Base-by-base conservation (phyloP, 2,888 invertebrate species). In the Ornithoptera priamus region DNA sequence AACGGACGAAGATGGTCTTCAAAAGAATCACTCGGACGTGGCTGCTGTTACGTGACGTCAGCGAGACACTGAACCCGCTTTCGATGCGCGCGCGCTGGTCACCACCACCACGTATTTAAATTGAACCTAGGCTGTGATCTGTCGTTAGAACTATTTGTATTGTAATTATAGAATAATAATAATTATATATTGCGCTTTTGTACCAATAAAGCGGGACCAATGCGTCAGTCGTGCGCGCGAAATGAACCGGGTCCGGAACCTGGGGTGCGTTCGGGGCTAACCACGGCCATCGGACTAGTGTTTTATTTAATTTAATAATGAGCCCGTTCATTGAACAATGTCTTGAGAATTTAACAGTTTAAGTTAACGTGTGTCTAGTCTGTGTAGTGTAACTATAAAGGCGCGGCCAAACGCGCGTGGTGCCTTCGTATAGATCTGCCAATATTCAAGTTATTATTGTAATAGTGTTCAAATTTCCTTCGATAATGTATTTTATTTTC, bases 81-180 rank as follows among this genome's bases (percentile, higher is more conserved):
- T 57, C 70, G 65, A 15, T 46, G 42, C 20, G 72, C 72, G 70
- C 63, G 22, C n/a, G 46, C 65, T 36, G 42, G 67, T 77, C 80
- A 81, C 85, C 84, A 84, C 82, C 80, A 84, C 83, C 80, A 80
- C 75, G 77, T 82, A 76, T 75, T 79, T 80, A 78, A 77, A 78
- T 82, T 73, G 73, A 85, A 87, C 86, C 80, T 85, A 86, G 93
- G 93, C 93, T 92, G 93, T 92, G 93, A 93, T 90, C 91, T 89
- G 86, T 87, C 85, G 77, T 85, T 85, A 87, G 80, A 84, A 81
- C 81, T 87, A 82, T 71, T 80, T 82, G 78, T 85, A 80, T 71
- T 76, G 70, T 80, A 78, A 77, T 69, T 73, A 68, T 80, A 78
- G 80, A 80, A 72, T 83, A 76, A 79, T 79, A 78, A 79, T 79